A percentile compares a stretch with the other conserved stretches of the same genome.
Conservation (phyloP, 2,113 vertebrate species). For the Empidonax traillii region DNA sequence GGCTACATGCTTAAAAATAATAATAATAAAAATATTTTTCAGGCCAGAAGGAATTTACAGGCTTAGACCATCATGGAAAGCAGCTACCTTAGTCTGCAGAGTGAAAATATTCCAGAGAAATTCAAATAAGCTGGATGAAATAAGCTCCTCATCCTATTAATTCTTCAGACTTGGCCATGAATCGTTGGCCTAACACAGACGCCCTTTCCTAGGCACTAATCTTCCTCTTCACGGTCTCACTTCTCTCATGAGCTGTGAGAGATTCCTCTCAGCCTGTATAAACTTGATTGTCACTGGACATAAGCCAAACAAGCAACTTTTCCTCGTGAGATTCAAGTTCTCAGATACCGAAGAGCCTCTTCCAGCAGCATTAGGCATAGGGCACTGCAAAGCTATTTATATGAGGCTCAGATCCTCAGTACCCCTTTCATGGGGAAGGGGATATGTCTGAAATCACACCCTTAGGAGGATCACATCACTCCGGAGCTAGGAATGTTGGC, state of each 20-base stretch:
- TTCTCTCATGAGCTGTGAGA: background rate
- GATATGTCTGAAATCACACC: background rate
- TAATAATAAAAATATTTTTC: constrained; percentile 46
- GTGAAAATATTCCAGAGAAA: constrained; percentile 10
- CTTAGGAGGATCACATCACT: background rate
- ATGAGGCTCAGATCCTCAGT: background rate
- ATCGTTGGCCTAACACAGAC: background rate
- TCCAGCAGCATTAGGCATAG: background rate
- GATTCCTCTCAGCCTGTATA: background rate
- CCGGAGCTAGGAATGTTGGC: background rate
- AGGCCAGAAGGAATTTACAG: constrained; percentile 41
- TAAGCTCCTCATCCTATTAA: background rate
- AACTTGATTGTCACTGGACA: background rate
- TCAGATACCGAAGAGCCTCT: background rate
- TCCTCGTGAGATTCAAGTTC: background rate
- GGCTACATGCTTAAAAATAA: constrained; percentile 51
- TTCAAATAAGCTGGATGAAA: background rate
- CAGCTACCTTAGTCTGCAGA: constrained; percentile 4
- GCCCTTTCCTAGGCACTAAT: constrained; percentile 23
- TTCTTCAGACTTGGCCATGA: constrained; percentile 15
- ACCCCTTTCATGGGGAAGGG: background rate
- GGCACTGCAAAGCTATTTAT: background rate
- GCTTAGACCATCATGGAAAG: constrained; percentile 26
- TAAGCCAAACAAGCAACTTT: constrained; percentile 4
- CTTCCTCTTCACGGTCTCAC: background rate